Evolutionary conservation across 2,113 vertebrate species (phyloP).

Genomic region (Spermophilus dauricus): DNA sequence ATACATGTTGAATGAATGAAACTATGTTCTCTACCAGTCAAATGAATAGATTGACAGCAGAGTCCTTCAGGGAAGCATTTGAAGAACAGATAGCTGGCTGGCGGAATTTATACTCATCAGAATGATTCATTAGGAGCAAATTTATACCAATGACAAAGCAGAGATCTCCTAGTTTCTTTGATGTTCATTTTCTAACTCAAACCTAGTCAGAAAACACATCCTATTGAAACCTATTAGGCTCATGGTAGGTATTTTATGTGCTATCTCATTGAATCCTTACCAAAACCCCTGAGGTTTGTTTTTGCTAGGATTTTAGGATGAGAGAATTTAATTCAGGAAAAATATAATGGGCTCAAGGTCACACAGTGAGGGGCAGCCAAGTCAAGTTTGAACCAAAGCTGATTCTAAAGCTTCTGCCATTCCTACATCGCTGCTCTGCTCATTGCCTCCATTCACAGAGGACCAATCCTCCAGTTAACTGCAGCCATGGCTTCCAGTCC

Average conservation of each 20-base stretch:
- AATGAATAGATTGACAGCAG: background rate
- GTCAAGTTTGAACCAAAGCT: background rate
- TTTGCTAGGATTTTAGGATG: background rate
- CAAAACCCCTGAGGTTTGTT: background rate
- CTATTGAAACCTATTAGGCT: background rate
- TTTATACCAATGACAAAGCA: background rate
- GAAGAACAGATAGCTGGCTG: background rate
- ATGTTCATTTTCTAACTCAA: background rate
- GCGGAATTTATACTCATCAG: too few relatives aligned
- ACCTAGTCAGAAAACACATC: background rate
- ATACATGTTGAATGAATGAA: background rate
- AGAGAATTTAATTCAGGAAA: background rate
- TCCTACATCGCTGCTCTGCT: too few relatives aligned
- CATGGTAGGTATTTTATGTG: background rate
- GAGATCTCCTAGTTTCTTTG: background rate
- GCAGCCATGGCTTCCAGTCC: background rate
- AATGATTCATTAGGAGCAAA: background rate
- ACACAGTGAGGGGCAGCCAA: background rate
- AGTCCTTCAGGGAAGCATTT: background rate
- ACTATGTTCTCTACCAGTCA: background rate
- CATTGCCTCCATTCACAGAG: background rate
- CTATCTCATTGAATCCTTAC: background rate
- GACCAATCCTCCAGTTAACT: background rate
- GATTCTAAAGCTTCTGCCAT: background rate
- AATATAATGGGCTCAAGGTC: background rate